Evolutionary conservation across 2,888 invertebrate genomes (phyloP), one percentile per base, ranked within the genome.

Genomic region (Drosophila macrospina): DNA sequence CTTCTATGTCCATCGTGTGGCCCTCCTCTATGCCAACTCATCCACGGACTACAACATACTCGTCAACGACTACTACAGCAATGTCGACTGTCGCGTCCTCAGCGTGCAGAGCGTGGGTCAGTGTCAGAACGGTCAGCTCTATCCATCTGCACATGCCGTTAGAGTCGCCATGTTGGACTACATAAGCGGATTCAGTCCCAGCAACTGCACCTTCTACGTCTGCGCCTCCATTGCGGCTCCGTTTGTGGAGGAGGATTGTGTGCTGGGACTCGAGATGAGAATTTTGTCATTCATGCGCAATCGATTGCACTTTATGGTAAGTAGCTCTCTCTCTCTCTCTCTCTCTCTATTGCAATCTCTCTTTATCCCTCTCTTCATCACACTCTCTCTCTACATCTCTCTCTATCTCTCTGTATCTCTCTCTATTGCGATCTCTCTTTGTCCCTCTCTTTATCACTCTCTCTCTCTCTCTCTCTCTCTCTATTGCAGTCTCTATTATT

Each of bases 141-240:
- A 74, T 13, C 83, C 90, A 0, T 74, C 68, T 37, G n/a, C 68
- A 0, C 42, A 8, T 5, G 37, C 69, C 0, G 80, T 91, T 0
- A 76, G 74, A 0, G 13, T 50, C 0, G 57, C 70, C 16, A 77
- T 91, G 59, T 37, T 45, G 7, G 72, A 68, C 7, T 85, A 89
- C 28, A 54, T 88, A 0, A 68, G 59, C 0, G 86, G 81, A 0
- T 70, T 75, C 0, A 88, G 92, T 62, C 92, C 94, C 84, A 79
- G 85, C 5, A 93, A 93, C 34, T 94, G 94, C 71, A 84, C 88
- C 4, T 88, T 94, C 45, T 89, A 92, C 34, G 91, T 94, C 59
- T 91, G 94, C 44, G 93, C 93, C 20, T 78, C 93, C 41, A 91
- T 93, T 74, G 90, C 92, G 51, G 93, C 93, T 10, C 94, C 94